Evolutionary conservation across 2,113 vertebrate species (phyloP).

Genomic region (Isurus oxyrinchus): DNA sequence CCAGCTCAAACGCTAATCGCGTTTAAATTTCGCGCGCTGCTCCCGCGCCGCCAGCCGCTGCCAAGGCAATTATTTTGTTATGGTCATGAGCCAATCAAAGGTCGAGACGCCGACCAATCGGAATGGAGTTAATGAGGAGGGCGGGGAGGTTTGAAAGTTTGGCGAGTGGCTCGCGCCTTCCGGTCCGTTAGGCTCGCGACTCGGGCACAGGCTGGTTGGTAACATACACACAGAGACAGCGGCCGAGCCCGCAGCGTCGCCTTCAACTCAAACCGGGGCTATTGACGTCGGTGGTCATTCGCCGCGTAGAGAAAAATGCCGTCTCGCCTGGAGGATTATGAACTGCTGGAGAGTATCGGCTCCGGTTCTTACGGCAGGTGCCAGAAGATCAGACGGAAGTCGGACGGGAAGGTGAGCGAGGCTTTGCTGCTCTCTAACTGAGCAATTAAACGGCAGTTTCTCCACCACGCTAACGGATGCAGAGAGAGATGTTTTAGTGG

Average conservation of each 20-base stretch:
- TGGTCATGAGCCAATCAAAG: not conserved
- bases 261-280: not conserved
- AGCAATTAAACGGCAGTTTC: not conserved
- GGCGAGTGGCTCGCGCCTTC: not conserved
- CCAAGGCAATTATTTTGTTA: not conserved
- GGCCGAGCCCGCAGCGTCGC: not conserved
- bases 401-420: conserved; percentile 76
- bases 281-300: too few species aligned
- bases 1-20: not conserved
- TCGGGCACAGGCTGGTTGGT: too few species aligned
- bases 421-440: not conserved
- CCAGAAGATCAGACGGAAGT: conserved; percentile 80
- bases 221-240: not conserved
- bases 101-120: not conserved
- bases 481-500: not conserved
- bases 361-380: conserved; percentile 85
- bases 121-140: not conserved
- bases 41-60: not conserved
- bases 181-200: not conserved
- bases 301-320: conserved; percentile 61
- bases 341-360: conserved; percentile 80
- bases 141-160: not conserved
- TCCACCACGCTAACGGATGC: not conserved
- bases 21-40: conserved; percentile 22
- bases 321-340: conserved; percentile 79